Base-by-base conservation (phyloP, 2,888 invertebrate genomes). In the Aelia acuminata region DNA sequence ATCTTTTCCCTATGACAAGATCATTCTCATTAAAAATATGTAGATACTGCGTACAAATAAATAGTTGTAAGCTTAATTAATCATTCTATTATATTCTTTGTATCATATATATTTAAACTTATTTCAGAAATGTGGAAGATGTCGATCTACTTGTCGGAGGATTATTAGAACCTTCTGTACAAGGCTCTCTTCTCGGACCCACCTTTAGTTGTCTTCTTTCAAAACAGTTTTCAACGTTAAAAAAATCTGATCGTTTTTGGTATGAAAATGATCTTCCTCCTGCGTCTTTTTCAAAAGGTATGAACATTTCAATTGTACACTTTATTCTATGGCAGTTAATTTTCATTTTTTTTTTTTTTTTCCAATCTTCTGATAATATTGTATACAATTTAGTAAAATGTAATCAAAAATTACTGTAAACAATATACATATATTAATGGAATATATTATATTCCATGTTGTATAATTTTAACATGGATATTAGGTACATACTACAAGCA, bases 181-280 rank as follows among this genome's bases (percentile, higher is more conserved):
- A 95, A 1, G 98, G 97, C 8, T 96, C 97, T 0, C 94, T 97
- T 0, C 95, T 98, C 8, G 98, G 98, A 2, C 96, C 96, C 0
- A 98, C 98, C 0, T 95, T 98, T 87, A 96, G 96, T n/a, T 98
- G 98, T 91, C 93, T 98, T 13, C 92, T 98, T 18, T 96, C 95
- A 47, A 92, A 95, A 88, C 98, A 98, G 92, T 98, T 98, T 92
- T 94, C 95, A 63, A 95, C 95, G 90, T 93, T 97, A 11, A 95
- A 97, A 91, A 95, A 95, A 91, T 96, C 97, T 88, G 98, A 98
- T 93, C 94, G 98, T 90, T 98, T 98, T 92, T 98, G 98, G 98
- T 98, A 98, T 91, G 98, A 98, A 92, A 98, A 98, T 92, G 98
- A 98, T 91, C 94, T 98, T 84, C 98, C 97, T 0, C 97, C 97